Conservation (phyloP, 2,113 vertebrate species). For the Sylvilagus bachmani region DNA sequence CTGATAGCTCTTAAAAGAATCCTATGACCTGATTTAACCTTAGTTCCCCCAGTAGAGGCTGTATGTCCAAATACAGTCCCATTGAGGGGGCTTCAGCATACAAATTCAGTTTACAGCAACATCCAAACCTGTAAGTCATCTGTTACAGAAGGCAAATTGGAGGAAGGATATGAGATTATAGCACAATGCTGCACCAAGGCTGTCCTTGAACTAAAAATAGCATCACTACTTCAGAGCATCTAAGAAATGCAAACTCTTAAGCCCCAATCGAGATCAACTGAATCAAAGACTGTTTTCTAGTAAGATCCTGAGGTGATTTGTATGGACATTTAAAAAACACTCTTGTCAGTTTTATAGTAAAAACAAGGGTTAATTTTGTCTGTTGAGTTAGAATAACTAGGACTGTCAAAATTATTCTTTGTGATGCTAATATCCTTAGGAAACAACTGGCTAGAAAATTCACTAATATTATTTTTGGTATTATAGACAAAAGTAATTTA, state of each 20-base stretch:
- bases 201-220: not conserved
- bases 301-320: not conserved
- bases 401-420: slow-evolving; percentile 10
- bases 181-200: not conserved
- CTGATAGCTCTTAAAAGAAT: not conserved
- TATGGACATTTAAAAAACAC: not conserved
- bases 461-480: slow-evolving; percentile 52
- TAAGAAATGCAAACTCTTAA: not conserved
- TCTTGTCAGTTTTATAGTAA: not conserved
- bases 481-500: slow-evolving; percentile 38
- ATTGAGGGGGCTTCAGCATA: not conserved
- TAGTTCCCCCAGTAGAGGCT: not conserved
- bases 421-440: not conserved
- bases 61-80: not conserved
- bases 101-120: not conserved
- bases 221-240: not conserved
- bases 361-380: slow-evolving; percentile 44
- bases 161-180: not conserved
- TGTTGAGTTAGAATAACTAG: not conserved
- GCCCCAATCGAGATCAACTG: not conserved
- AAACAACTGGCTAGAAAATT: slow-evolving; percentile 30
- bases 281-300: not conserved
- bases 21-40: not conserved
- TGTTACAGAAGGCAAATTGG: not conserved
- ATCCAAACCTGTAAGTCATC: not conserved